Base-by-base conservation (phyloP, 1,140 invertebrate genomes). In the Neodiprion lecontei region DNA sequence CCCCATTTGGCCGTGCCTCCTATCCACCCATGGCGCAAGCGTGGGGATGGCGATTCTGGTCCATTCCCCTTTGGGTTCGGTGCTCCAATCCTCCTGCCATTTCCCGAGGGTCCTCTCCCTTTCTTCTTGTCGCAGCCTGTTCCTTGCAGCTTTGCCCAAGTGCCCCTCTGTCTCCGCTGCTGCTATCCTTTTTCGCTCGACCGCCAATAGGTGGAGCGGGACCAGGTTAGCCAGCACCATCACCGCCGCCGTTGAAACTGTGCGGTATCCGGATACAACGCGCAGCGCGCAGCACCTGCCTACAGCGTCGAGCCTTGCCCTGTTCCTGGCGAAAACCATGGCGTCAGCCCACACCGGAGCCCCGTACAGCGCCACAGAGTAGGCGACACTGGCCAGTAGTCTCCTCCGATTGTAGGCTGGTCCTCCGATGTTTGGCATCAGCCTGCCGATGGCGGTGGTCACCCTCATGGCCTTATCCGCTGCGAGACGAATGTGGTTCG, bases 81-180 rank as follows among this genome's bases (percentile, higher is more conserved):
- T 5, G 28, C 5, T 72, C 47, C 73, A 81, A 71, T 78, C 79
- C 82, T 14, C 12, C 3, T 1, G 0, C 69, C 17, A 0, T 21
- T 47, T n/a, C 47, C 14, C 21, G 67, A 40, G 21, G 1, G 47
- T 70, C 10, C 69, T 47, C 1, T 9, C 11, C 12, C 69, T 1
- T n/a, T 70, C 69, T 9, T 70, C 69, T 47, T 23, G 69, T 5
- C 28, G 1, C 1, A 28, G 28, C 5, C 28, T 28, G 28, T 28
- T 28, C 1, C 47, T 9, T 10, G 49, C 23, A 8, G 47, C 11
- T 1, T 14, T 48, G 12, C 14, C 28, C 5, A 1, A 70, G 0
- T 40, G 47, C 14, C 11, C 49, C 1, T 14, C 23, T 11, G 69
- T 23, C n/a, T 50, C 61, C 67, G 47, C 74, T 1, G 1, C 28